phyloP scores from a whole-genome alignment of 2,797 vertebrate species.

The Gallinago stenura region DNA sequence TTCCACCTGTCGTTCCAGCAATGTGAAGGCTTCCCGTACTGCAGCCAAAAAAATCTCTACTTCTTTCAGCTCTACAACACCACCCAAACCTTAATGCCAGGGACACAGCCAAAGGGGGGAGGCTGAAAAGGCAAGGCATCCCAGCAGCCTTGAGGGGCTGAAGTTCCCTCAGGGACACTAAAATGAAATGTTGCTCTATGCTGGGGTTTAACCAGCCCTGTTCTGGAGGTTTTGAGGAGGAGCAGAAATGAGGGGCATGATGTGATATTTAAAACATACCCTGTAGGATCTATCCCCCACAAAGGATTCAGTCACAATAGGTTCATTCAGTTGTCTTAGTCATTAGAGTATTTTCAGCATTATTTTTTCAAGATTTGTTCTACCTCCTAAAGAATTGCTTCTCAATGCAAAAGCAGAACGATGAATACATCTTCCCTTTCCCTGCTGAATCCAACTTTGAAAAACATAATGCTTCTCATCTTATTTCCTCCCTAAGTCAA shows the following conservation, averaged over 20 bases:
- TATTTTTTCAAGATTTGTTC: conserved; percentile 46
- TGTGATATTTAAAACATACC: not conserved
- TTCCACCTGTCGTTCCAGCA: not conserved
- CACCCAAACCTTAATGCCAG: not conserved
- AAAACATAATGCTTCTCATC: conserved; percentile 28
- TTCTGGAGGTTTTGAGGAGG: not conserved
- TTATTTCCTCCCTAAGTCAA: conserved; percentile 34
- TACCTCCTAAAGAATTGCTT: conserved; percentile 24
- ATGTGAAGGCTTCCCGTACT: not conserved
- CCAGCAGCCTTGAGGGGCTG: not conserved
- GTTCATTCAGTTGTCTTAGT: not conserved
- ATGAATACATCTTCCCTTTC: conserved; percentile 29
- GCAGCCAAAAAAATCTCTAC: not conserved
- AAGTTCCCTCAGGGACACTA: not conserved
- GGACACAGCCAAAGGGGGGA: not conserved
- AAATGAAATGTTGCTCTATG: not conserved
- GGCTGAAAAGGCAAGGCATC: not conserved
- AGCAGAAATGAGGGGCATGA: not conserved
- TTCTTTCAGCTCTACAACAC: not conserved
- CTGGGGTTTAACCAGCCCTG: not conserved
- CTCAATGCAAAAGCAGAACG: conserved; percentile 24
- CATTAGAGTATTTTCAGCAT: not conserved
- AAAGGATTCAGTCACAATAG: not conserved
- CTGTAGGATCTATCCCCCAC: not conserved
- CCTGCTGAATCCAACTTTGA: conserved; percentile 32